Percentiles rank a stretch among this genome's conserved stretches.
phyloP scores from a whole-genome alignment of 1,140 invertebrate species.

The Temnothorax longispinosus region DNA sequence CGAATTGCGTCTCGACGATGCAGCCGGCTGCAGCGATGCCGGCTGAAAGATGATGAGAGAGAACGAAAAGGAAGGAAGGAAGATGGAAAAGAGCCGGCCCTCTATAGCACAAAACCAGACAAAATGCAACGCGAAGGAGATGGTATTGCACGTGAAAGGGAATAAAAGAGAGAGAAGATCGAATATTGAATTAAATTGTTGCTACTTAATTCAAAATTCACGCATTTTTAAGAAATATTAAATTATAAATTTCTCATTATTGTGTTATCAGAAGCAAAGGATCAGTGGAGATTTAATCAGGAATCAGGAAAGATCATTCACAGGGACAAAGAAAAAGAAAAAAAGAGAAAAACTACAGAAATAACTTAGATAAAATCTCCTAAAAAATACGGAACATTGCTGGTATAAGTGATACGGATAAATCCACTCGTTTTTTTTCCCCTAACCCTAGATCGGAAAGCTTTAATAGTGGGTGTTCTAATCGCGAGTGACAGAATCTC shows the following conservation, averaged over 20 bases:
- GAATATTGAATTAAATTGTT: neutral
- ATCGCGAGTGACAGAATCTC: constrained; percentile 65
- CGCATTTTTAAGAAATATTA: constrained; percentile 20
- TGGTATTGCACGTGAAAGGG: constrained; percentile 12
- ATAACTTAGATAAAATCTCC: constrained; percentile 4
- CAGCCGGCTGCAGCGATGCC: constrained; percentile 59
- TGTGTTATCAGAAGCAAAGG: neutral
- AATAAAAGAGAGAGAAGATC: constrained; percentile 52
- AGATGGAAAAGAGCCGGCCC: constrained; percentile 19
- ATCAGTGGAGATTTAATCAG: neutral
- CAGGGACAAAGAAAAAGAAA: neutral
- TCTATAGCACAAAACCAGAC: constrained; percentile 42
- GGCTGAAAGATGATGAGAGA: neutral
- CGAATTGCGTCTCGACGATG: constrained; percentile 67
- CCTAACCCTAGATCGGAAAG: constrained; percentile 23
- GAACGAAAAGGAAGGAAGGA: constrained; percentile 21
- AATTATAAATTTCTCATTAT: neutral
- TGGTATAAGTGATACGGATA: constrained; percentile 34
- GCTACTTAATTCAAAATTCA: neutral
- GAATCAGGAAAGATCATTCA: neutral
- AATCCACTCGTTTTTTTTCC: constrained; percentile 11
- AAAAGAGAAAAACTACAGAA: neutral
- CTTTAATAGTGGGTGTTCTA: constrained; percentile 53
- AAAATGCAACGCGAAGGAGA: constrained; percentile 17
- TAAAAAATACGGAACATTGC: constrained; percentile 17